These are phyloP conservation scores for Ceriagrion tenellum DNA, from an alignment of 2,888 invertebrate genomes.

Conservation along the genomic window DNA sequence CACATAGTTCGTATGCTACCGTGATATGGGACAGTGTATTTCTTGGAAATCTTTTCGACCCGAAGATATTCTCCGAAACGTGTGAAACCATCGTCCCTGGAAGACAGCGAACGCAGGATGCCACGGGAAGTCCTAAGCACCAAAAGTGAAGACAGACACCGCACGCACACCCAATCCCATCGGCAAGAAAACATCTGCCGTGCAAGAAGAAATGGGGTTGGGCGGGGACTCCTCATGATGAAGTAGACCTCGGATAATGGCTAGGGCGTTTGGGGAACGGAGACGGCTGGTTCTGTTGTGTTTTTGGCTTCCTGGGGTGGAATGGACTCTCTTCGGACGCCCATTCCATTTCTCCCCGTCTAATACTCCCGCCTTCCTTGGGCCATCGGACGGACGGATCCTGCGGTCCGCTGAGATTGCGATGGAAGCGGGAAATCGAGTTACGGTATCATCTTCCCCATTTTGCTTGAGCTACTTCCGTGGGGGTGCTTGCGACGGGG, in stretches of 20 bases:
- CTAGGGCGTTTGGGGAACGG: neutral
- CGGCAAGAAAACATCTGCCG: no score
- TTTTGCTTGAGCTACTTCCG: constrained; percentile 12
- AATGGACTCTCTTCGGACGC: neutral
- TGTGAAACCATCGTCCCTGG: no score
- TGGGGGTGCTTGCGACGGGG: neutral
- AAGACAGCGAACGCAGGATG: no score
- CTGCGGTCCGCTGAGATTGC: constrained; percentile 2
- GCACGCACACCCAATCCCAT: no score
- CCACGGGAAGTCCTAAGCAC: no score
- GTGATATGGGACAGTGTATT: no score
- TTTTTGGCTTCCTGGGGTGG: neutral
- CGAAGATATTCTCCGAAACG: no score
- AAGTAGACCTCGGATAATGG: neutral
- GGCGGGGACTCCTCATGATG: neutral
- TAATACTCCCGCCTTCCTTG: neutral
- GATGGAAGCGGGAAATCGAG: constrained; percentile 23
- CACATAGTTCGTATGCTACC: no score
- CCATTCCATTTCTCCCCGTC: neutral
- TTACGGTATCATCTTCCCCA: constrained; percentile 36
- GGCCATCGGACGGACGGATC: neutral
- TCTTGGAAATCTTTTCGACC: no score
- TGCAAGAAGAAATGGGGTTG: no score
- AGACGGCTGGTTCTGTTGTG: neutral
- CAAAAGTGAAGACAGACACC: no score